Percentiles rank a stretch among this genome's conserved stretches.
These are phyloP conservation scores for Colinus virginianus DNA, from an alignment of 2,113 vertebrate species.

Conservation along the genomic window DNA sequence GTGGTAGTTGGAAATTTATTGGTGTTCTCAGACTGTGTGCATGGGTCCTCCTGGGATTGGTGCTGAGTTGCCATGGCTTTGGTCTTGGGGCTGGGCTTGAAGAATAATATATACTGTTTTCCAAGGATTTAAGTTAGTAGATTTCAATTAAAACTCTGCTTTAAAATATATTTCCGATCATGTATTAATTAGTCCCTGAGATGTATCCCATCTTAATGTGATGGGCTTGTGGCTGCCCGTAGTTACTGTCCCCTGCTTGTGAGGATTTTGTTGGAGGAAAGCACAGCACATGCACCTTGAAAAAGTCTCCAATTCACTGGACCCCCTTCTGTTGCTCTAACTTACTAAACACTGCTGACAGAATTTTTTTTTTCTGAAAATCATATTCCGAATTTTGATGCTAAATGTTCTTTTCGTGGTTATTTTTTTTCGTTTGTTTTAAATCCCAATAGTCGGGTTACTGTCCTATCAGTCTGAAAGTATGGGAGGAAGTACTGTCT, in stretches of 20 bases:
- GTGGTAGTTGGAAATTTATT: background rate
- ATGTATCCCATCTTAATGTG: background rate
- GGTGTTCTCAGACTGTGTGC: background rate
- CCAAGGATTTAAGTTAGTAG: background rate
- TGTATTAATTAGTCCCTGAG: background rate
- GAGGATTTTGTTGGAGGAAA: background rate
- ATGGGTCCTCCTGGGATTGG: background rate
- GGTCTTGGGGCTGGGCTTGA: background rate
- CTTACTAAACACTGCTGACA: background rate
- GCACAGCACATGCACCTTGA: rapidly evolving
- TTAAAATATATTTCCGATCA: background rate
- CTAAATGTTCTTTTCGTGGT: background rate
- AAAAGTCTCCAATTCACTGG: background rate
- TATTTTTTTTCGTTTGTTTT: background rate
- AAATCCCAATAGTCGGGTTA: background rate
- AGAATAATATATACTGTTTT: background rate
- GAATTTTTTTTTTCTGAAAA: background rate
- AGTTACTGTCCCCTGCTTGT: background rate
- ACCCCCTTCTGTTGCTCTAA: background rate
- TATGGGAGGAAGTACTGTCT: background rate
- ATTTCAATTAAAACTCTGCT: background rate
- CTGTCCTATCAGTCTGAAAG: too few relatives aligned
- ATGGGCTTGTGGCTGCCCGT: background rate
- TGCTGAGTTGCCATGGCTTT: background rate
- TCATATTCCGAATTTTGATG: background rate